Conservation (phyloP, 2,797 vertebrate genomes). For the Corythornis leucogaster region DNA sequence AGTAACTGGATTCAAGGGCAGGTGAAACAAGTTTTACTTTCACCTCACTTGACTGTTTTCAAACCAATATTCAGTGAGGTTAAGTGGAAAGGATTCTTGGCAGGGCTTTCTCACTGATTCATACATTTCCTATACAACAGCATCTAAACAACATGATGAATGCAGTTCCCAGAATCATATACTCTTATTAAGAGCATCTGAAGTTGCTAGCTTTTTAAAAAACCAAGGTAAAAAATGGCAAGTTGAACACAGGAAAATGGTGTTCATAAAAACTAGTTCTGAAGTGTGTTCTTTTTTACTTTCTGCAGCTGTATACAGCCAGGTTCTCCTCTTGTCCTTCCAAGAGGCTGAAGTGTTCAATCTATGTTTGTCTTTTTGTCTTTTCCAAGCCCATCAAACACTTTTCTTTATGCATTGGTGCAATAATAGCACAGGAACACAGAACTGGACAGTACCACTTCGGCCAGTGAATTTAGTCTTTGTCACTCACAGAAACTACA, state of each 20-base stretch:
- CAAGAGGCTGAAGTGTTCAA: background rate
- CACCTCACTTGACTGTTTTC: background rate
- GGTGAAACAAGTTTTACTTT: slow-evolving; percentile 11
- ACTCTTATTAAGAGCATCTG: background rate
- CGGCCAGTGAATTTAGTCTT: background rate
- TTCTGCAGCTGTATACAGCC: background rate
- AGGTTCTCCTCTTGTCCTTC: background rate
- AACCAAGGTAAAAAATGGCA: background rate
- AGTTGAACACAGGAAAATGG: background rate
- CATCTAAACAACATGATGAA: background rate
- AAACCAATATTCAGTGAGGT: background rate
- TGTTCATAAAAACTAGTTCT: background rate
- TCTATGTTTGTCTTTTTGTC: background rate
- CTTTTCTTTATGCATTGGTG: background rate
- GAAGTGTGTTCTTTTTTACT: background rate
- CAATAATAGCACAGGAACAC: background rate
- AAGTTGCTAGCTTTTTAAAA: background rate
- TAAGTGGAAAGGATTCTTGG: background rate
- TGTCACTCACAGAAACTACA: background rate
- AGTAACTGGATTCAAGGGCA: background rate
- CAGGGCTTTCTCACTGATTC: background rate
- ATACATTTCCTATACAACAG: background rate
- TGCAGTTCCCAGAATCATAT: background rate
- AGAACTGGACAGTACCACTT: background rate
- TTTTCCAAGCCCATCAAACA: background rate